Base-by-base conservation (phyloP, 2,888 invertebrate genomes). In the Sisyra terminalis region DNA sequence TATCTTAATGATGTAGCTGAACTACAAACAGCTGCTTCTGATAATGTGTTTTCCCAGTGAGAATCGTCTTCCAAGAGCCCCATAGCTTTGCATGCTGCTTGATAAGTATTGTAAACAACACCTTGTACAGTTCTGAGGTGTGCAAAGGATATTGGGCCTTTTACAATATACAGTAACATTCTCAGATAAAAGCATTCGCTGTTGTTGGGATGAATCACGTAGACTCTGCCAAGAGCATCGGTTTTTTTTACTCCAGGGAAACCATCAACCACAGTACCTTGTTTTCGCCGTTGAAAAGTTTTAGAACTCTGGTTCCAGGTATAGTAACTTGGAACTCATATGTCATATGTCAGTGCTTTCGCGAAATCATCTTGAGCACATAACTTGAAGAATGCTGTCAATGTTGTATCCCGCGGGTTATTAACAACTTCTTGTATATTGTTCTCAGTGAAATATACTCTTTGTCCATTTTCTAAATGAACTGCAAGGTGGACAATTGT, bases 31-130 rank as follows among this genome's bases (percentile, higher is more conserved):
- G 40, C 29, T 35, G 35, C 35, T 35, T 35, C 35, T 13, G 35
- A n/a, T 18, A 53, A 14, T 11, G 45, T 43, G 18, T 24, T 18
- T 29, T 44, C 45, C 51, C 55, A 56, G 36, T 55, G 49, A 34
- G 37, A 24, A 44, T 56, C 56, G 38, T 56, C 50, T 46, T 56
- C 50, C 15, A 57, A 42, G 11, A 57, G 39, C 13, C 48, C 47
- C 7, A 47, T 29, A 14, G 40, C 42, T 30, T 45, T 30, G 37
- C 52, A 52, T 34, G 50, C 50, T 10, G 39, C 42, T 37, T 46
- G 42, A 38, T 45, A 55, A 7, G 50, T 50, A 10, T 11, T 11
- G 44, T 44, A 46, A 6, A 45, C 16, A 13, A 38, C 30, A 17
- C 50, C 50, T 31, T 44, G 13, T 16, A 44, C 18, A 16, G 36